Conservation (phyloP, 2,888 invertebrate genomes). For the Lycocerus yunnanus region DNA sequence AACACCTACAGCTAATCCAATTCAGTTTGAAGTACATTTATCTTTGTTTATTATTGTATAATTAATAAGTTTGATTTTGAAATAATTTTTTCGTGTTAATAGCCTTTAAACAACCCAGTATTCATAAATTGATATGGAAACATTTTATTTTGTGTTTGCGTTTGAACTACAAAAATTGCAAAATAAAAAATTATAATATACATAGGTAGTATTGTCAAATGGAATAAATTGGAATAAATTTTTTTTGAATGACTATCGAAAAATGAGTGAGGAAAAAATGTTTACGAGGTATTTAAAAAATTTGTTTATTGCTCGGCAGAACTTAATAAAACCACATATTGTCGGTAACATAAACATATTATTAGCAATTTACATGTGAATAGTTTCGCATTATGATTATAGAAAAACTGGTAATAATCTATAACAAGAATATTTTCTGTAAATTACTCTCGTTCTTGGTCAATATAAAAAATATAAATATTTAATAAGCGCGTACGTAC, state of each 20-base stretch:
- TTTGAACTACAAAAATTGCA: neutral
- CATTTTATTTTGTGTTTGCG: no score
- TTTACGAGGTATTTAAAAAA: neutral
- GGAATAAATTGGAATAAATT: no score
- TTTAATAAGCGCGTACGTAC: neutral
- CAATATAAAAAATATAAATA: neutral
- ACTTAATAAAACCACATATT: neutral
- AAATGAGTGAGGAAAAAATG: no score
- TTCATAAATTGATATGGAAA: neutral
- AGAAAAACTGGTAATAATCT: neutral
- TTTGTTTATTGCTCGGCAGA: neutral
- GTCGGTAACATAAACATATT: neutral
- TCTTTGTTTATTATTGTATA: neutral
- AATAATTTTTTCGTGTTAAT: neutral
- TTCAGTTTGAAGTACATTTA: constrained; percentile 24
- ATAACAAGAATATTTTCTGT: neutral
- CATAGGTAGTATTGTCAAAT: no score
- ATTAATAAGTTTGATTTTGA: neutral
- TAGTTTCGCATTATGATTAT: neutral
- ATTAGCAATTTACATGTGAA: neutral
- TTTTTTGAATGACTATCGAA: no score
- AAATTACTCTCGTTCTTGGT: neutral
- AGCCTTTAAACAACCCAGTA: neutral
- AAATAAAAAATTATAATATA: neutral
- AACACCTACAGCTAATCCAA: constrained; percentile 40